Conservation (phyloP, 1,140 invertebrate species). For the Ericerus pela region DNA sequence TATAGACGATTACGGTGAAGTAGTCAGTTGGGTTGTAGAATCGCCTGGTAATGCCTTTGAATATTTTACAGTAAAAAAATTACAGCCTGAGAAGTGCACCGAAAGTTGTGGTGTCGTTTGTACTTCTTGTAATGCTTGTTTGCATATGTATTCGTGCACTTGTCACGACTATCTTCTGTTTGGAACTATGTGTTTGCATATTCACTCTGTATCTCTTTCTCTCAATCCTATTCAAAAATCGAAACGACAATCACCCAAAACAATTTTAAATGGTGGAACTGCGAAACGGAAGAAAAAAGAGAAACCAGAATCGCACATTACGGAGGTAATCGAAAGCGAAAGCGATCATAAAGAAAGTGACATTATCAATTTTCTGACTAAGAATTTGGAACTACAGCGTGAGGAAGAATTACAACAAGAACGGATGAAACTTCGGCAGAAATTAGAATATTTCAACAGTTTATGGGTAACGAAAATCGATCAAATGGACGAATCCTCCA, state of each 20-base stretch:
- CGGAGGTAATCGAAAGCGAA: background rate
- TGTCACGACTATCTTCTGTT: constrained; percentile 2
- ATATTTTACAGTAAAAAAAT: background rate
- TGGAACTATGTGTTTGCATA: constrained; percentile 1
- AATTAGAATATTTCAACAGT: background rate
- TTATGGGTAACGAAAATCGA: background rate
- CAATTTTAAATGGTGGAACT: background rate
- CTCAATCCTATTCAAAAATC: background rate
- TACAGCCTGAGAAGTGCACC: background rate
- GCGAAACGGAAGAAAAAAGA: background rate
- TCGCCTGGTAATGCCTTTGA: background rate
- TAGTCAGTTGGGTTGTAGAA: background rate
- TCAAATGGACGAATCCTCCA: background rate
- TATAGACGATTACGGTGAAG: background rate
- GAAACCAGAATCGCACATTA: background rate
- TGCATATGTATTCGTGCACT: constrained; percentile 4
- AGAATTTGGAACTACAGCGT: constrained; percentile 4
- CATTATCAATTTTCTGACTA: constrained; percentile 1
- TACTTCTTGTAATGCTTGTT: background rate
- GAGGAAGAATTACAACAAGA: background rate
- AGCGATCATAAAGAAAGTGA: constrained; percentile 6
- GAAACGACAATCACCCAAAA: background rate
- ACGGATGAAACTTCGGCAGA: background rate
- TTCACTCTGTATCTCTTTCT: background rate
- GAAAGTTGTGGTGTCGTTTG: background rate